phyloP scores from a whole-genome alignment of 37 sponge, comb jelly and placozoan genomes.

The Cladorhizidae sp. region DNA sequence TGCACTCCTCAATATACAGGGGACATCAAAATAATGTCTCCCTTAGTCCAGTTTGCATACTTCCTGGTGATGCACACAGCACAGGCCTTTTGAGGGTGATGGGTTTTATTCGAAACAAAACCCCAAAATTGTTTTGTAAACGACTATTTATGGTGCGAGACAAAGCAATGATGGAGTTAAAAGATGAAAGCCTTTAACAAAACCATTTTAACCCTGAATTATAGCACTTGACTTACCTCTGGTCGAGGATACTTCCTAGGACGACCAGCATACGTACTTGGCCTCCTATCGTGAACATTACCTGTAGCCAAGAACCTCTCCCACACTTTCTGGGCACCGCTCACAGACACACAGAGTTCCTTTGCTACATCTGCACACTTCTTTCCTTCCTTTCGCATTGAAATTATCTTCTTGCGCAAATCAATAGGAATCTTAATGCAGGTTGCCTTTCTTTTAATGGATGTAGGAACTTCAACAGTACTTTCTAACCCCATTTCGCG shows the following conservation, averaged over 20 bases:
- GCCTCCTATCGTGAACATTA: conserved; percentile 54
- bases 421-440: conserved; percentile 61
- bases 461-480: conserved; percentile 38
- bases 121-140: no score
- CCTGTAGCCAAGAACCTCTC: conserved; percentile 72
- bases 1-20: no score
- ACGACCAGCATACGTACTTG: conserved; percentile 47
- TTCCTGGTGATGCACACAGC: no score
- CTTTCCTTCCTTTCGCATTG: conserved; percentile 56
- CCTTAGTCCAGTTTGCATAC: no score
- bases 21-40: no score
- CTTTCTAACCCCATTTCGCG: conserved; percentile 18
- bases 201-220: no score
- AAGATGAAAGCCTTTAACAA: no score
- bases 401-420: conserved; percentile 52
- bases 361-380: conserved; percentile 64
- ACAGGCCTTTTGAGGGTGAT: no score
- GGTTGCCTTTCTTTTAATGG: conserved; percentile 11
- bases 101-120: no score
- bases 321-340: conserved; percentile 82
- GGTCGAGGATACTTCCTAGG: conserved; percentile 43
- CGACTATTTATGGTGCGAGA: no score
- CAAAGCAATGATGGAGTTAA: no score
- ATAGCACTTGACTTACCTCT: no score
- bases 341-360: conserved; percentile 63